Evolutionary conservation across 35 echinoderm and acorn worm genomes (phyloP).

Genomic region (Anneissia japonica): DNA sequence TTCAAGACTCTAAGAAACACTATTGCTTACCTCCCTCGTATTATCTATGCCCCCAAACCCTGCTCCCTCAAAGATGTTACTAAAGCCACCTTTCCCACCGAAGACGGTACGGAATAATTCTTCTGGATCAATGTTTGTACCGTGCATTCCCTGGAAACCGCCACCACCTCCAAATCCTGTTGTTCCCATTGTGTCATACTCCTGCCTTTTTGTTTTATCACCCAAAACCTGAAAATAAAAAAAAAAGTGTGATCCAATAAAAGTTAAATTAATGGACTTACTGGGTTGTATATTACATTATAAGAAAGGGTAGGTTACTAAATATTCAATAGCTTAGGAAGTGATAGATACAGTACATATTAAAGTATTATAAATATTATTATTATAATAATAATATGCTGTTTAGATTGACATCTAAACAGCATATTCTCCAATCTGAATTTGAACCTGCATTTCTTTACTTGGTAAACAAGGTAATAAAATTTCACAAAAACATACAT

Average conservation of each 20-base stretch:
- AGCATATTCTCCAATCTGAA: no score
- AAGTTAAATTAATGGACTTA: no score
- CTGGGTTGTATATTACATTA: no score
- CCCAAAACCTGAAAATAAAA: conserved; percentile 46
- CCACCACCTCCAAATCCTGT: conserved; percentile 71
- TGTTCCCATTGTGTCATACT: conserved; percentile 76
- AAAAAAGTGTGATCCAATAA: no score
- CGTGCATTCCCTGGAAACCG: conserved; percentile 26
- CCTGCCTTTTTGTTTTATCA: conserved; percentile 65
- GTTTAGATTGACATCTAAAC: no score
- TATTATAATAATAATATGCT: no score
- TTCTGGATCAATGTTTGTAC: conserved; percentile 64
- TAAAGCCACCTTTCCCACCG: conserved; percentile 55
- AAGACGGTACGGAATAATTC: conserved; percentile 92
- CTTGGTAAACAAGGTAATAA: no score
- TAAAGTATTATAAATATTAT: no score
- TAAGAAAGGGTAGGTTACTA: no score
- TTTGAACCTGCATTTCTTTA: no score
- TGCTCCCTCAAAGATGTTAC: conserved; percentile 53
- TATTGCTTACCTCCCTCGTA: conserved; percentile 59
- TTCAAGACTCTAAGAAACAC: not conserved
- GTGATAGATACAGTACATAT: no score
- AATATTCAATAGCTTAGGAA: not conserved
- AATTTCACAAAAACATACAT: no score
- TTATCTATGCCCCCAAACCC: conserved; percentile 54